Evolutionary conservation across 1,140 invertebrate species (phyloP), one percentile per base, ranked within the genome.

Genomic region (Pygmarrhopalites habei): DNA sequence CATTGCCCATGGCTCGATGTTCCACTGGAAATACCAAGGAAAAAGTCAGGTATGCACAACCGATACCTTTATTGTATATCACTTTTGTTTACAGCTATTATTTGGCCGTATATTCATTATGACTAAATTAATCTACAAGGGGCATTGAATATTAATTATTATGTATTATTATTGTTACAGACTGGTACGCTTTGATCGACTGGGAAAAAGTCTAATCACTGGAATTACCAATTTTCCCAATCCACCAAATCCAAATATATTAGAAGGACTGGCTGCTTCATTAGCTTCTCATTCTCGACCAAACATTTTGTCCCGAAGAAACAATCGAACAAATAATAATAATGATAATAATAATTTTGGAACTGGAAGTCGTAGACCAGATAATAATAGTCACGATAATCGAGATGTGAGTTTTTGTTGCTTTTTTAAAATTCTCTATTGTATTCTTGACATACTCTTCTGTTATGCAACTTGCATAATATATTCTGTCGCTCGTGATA

Each of bases 161-260:
- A 51, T 60, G 29, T 49, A 26, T 30, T 65, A 57, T 60, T 5
- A 52, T 64, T 62, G 52, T 70, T 56, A 60, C 74, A 89, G 89
- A 74, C 92, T 87, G 79, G 86, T 94, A 26, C 83, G 86, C 26
- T 94, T 93, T 79, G 89, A 92, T 76, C 82, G 82, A 60, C 78
- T 86, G 41, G 91, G 90, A 32, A 83, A 85, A 67, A 89, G 87
- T 76, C 74, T 94, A 17, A 89, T 91, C 67, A 92, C 90, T 1
- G 91, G 89, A 14, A 90, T 93, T 71, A 85, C 85, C 10, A 89
- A 89, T 76, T 78, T 74, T 46, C 76, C 77, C 2, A 64, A 46
- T 49, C 77, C 69, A 12, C 76, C 77, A 3, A 64, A 46, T 49
- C 77, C 69, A 12, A 65, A 65, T 15, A 23, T 46, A 19, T 41